phyloP scores from a whole-genome alignment of 1,140 invertebrate species.

The Drosophila arizonae region DNA sequence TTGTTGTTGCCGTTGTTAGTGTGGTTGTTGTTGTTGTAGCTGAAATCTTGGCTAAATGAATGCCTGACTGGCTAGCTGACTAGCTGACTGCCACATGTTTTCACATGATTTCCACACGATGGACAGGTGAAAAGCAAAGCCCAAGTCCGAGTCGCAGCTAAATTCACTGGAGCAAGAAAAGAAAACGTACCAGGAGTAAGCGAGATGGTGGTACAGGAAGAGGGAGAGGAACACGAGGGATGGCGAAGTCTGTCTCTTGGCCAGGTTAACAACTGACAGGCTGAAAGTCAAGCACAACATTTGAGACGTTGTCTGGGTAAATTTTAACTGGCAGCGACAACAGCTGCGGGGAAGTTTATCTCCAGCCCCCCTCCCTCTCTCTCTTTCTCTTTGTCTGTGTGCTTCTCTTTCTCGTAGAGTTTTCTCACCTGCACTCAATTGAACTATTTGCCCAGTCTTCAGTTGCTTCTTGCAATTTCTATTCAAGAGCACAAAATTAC shows the following conservation, averaged over 20 bases:
- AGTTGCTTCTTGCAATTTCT: conserved; percentile 29
- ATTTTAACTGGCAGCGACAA: conserved; percentile 43
- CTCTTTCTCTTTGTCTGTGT: not conserved
- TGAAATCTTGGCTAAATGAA: conserved; percentile 72
- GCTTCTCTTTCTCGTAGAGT: not conserved
- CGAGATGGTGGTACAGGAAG: too few relatives aligned
- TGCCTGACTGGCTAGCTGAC: conserved; percentile 60
- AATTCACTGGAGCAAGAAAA: conserved; percentile 64
- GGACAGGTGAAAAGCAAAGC: conserved; percentile 76
- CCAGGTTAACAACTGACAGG: conserved; percentile 50
- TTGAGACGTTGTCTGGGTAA: conserved; percentile 56
- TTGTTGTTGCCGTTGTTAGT: conserved; percentile 37
- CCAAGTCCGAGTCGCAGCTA: conserved; percentile 54
- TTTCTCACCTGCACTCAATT: conserved; percentile 15
- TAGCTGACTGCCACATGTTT: conserved; percentile 69
- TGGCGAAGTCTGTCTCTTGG: conserved; percentile 40
- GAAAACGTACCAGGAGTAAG: conserved; percentile 36
- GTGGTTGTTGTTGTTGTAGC: conserved; percentile 34
- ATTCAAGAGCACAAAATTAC: conserved; percentile 17
- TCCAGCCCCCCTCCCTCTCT: not conserved
- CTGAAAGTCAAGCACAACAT: conserved; percentile 66
- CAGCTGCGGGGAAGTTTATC: conserved; percentile 33
- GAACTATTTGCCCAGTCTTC: conserved; percentile 30
- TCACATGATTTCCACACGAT: conserved; percentile 79
- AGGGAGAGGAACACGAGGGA: not conserved